These are phyloP conservation scores for Drosophila tripunctata DNA, from an alignment of 2,888 invertebrate species.

Conservation along the genomic window DNA sequence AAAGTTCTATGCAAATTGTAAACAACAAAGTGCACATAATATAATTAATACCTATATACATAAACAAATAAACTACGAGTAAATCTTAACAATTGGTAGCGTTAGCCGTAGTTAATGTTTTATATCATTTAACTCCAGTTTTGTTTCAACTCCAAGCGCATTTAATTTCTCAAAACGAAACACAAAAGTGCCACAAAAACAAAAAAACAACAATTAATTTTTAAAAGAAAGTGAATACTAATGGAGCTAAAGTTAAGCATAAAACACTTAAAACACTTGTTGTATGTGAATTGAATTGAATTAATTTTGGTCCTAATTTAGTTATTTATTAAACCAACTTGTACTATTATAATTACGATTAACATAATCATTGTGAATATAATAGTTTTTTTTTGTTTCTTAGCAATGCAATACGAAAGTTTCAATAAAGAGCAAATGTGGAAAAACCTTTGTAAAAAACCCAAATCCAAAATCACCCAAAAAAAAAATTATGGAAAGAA, in stretches of 20 bases:
- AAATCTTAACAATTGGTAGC: slow-evolving; percentile 38
- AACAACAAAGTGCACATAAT: slow-evolving; percentile 43
- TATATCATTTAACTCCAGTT: slow-evolving; percentile 19
- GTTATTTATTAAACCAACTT: slow-evolving; percentile 68
- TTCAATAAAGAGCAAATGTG: slow-evolving; percentile 69
- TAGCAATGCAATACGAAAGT: slow-evolving; percentile 62
- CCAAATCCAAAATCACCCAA: neutral
- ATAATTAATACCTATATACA: slow-evolving; percentile 27
- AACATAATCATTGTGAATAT: slow-evolving; percentile 51
- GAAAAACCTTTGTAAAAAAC: slow-evolving; percentile 47
- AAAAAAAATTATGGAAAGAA: neutral
- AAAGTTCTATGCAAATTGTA: slow-evolving; percentile 27
- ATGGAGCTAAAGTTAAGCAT: slow-evolving; percentile 18
- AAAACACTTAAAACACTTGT: slow-evolving; percentile 36
- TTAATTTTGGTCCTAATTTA: slow-evolving; percentile 73
- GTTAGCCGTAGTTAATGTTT: slow-evolving; percentile 44
- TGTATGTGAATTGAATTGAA: slow-evolving; percentile 46
- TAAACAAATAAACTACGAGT: too few relatives aligned
- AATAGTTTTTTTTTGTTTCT: slow-evolving; percentile 35
- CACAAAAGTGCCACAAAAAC: slow-evolving; percentile 65
- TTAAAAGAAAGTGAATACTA: slow-evolving; percentile 26
- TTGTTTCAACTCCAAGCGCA: slow-evolving; percentile 49
- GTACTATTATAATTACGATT: slow-evolving; percentile 57
- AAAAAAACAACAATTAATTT: slow-evolving; percentile 45
- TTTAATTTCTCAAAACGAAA: slow-evolving; percentile 59